Conservation (phyloP, 1,140 invertebrate genomes). For the Papilio machaon region DNA sequence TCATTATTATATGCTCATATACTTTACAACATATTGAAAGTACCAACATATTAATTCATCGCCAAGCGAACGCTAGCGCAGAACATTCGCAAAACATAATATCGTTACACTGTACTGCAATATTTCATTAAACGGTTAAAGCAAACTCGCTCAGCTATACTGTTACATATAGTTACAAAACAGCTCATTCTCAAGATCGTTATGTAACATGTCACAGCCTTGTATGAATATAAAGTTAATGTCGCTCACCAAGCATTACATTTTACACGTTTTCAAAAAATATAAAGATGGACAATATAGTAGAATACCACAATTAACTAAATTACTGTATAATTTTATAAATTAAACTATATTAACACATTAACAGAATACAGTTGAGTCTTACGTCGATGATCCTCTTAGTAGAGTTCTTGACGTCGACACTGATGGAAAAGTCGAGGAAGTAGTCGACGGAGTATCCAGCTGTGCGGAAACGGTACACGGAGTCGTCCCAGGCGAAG, state of each 20-base stretch:
- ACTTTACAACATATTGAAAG: conserved; percentile 2
- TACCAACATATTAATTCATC: neutral
- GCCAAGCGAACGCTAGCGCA: neutral
- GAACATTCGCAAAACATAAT: neutral
- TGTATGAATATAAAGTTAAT: no score
- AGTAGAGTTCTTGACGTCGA: conserved; percentile 95
- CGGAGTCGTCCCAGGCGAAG: conserved; percentile 91
- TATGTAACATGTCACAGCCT: no score
- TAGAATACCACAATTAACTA: no score
- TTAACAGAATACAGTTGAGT: conserved; percentile 42
- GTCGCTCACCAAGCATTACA: no score
- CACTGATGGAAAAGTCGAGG: conserved; percentile 94
- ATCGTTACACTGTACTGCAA: no score
- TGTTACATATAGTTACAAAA: neutral
- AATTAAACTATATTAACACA: no score
- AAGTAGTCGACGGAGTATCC: conserved; percentile 96
- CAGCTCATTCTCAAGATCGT: neutral
- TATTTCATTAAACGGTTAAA: neutral
- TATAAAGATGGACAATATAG: no score
- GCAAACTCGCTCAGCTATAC: neutral
- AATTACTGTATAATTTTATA: no score
- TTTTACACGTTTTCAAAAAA: no score
- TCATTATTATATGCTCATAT: neutral
- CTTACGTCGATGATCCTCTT: conserved; percentile 93
- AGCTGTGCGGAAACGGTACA: conserved; percentile 89